Base-by-base conservation (phyloP, 2,888 invertebrate genomes). In the Clunio marinus region DNA sequence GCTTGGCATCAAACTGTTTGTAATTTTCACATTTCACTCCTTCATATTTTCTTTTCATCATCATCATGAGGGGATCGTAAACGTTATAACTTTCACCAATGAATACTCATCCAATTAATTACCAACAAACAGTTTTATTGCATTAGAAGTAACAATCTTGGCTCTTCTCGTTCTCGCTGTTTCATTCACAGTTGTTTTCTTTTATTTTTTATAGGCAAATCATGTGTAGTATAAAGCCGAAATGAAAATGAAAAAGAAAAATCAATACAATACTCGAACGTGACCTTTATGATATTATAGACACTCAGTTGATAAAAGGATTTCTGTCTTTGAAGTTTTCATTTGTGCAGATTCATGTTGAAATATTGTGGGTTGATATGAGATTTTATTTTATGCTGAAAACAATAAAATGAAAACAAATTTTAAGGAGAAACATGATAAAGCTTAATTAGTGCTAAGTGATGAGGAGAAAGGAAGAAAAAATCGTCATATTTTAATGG, bases 41-140 rank as follows among this genome's bases (percentile, higher is more conserved):
- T 51, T 5, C 51, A 51, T n/a, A n/a, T n/a, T n/a, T n/a, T n/a
- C n/a, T n/a, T n/a, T n/a, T 15, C 5, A 3, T 41, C 13, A 13
- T 41, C 13, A 41, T 51, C 51, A 51, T 51, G 17, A 51, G 51
- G 22, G 41, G 10, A 51, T 51, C 51, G 22, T 51, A 22, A 51
- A 51, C 22, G 20, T 51, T 20, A 51, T 51, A 51, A 22, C 17
- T 22, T 51, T 22, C 51, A 22, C 45, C 7, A 7, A 8, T 20
- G 51, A 20, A 17, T 8, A 51, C 51, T 51, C 51, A 20, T 20
- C 51, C 51, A 51, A 51, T 51, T 51, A 51, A 51, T 51, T 51
- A 51, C 51, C 5, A 51, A 8, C 51, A 41, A 51, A 51, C 51
- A 22, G 8, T 45, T 45, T 45, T 45, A 45, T 45, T 45, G 45